Conservation (phyloP, 2,113 vertebrate species). For the Macrotis lagotis region DNA sequence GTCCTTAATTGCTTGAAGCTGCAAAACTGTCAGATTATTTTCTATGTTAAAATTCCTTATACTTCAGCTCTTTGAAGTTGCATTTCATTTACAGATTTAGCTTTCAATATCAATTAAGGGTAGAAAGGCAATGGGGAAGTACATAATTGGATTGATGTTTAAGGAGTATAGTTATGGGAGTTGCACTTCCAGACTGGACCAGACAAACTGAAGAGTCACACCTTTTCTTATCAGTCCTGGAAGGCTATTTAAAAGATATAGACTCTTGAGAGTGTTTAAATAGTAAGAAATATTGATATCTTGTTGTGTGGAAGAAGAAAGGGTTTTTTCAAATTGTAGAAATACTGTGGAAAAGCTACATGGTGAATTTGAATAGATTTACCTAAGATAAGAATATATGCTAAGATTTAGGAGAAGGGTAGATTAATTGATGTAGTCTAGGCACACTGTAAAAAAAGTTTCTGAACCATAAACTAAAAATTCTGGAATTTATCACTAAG, state of each 20-base stretch:
- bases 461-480: neutral
- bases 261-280: neutral
- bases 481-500: neutral
- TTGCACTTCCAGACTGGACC: neutral
- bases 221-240: neutral
- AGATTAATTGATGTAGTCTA: neutral
- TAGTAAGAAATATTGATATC: neutral
- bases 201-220: neutral
- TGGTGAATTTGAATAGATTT: neutral
- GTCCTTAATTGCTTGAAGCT: conserved; percentile 40
- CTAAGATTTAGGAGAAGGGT: neutral
- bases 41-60: neutral
- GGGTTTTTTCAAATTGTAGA: neutral
- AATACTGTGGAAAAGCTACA: neutral
- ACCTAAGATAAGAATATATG: neutral
- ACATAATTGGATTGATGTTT: neutral
- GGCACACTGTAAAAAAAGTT: neutral
- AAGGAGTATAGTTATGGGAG: neutral
- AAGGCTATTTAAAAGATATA: neutral
- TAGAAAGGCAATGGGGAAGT: neutral
- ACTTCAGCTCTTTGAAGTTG: conserved; percentile 11
- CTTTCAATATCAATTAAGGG: conserved; percentile 44
- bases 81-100: conserved; percentile 47
- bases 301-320: neutral
- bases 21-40: conserved; percentile 37